Base-by-base conservation (phyloP, 2,888 invertebrate species). In the Blomia tropicalis region DNA sequence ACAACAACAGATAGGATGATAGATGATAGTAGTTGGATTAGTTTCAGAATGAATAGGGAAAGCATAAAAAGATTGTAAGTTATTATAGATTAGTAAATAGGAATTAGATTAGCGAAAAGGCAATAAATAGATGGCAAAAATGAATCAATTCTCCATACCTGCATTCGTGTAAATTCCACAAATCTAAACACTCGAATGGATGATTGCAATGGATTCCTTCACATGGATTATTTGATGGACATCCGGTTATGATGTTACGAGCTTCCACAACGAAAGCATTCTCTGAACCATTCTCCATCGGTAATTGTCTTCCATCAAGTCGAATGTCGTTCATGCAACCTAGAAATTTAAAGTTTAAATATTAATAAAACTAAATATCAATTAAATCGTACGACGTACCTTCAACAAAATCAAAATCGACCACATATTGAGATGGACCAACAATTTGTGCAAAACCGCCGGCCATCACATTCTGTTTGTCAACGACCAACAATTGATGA, bases 111-210 rank as follows among this genome's bases (percentile, higher is more conserved):
- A 11, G 19, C 5, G 17, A 58, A 36, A 14, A 58, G 36, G 36
- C 19, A 5, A 58, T 41, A 36, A n/a, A 14, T 7, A 47, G 36
- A 14, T 27, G 51, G 7, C 22, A 47, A 14, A 47, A 41, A 41
- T 14, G 41, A 41, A 5, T 14, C 17, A 5, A 19, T 36, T 41
- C 1, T 4, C 84, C 89, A 85, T 77, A 96, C 89, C 92, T 90
- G 89, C 96, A 96, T 75, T 93, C 92, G 72, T 91, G 90, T 76
- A 89, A 87, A 75, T 95, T 95, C 95, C 96, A 96, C 17, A 95
- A 81, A 76, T 91, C 93, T 67, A 89, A 86, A 76, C 92, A 95
- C 71, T 89, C 89, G 74, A 91, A 90, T 14, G 88, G 90, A 71
- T 87, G 87, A 0, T 87, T 85, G 72, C 93, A 95, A 22, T 56